These are phyloP conservation scores for Apeltes quadracus DNA, from an alignment of 2,113 vertebrate genomes.

Conservation along the genomic window DNA sequence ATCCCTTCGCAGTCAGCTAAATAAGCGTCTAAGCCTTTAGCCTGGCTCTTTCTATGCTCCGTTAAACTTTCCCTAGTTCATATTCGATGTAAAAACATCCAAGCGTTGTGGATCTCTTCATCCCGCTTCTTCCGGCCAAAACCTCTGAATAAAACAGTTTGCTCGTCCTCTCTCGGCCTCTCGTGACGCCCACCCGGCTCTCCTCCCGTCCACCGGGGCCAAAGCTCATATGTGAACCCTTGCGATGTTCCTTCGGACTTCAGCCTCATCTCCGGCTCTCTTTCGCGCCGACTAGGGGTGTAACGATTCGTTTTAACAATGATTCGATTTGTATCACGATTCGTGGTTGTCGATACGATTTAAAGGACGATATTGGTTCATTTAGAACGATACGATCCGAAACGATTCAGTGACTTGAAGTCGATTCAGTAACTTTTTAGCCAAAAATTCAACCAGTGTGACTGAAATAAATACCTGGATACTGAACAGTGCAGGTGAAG, in stretches of 20 bases:
- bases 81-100: neutral
- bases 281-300: too few relatives aligned
- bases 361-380: too few relatives aligned
- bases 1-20: neutral
- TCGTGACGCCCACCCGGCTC: neutral
- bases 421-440: too few relatives aligned
- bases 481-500: too few relatives aligned
- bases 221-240: neutral
- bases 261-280: neutral
- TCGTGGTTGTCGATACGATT: too few relatives aligned
- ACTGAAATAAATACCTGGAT: too few relatives aligned
- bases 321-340: too few relatives aligned
- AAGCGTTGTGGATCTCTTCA: neutral
- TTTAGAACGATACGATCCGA: too few relatives aligned
- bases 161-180: neutral
- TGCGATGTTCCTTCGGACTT: constrained; percentile 2
- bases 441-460: too few relatives aligned
- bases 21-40: neutral
- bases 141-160: neutral
- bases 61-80: neutral
- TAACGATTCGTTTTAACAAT: too few relatives aligned
- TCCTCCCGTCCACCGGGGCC: neutral
- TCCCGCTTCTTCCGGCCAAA: neutral
- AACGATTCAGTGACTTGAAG: too few relatives aligned
- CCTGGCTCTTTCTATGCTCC: neutral